A percentile compares a stretch with the other conserved stretches of the same genome.
Evolutionary conservation across 2,797 vertebrate genomes (phyloP).

Genomic region (Tapirus indicus): DNA sequence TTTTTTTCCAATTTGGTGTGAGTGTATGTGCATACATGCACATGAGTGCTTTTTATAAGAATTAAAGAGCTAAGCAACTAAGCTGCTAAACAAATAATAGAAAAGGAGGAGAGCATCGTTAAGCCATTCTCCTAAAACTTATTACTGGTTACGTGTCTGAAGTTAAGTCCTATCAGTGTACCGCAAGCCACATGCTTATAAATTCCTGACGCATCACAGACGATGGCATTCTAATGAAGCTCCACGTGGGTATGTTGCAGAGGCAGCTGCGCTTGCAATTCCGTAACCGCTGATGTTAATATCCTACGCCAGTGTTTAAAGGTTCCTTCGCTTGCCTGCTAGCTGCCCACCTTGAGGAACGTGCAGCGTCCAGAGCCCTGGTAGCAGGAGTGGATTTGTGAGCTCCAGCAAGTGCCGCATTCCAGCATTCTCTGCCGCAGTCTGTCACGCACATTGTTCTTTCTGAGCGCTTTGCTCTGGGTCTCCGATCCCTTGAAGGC

Average conservation of each 20-base stretch:
- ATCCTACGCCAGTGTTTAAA: slow-evolving; percentile 6
- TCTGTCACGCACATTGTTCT: not conserved
- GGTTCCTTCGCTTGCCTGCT: slow-evolving; percentile 38
- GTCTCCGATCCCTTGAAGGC: slow-evolving; percentile 81
- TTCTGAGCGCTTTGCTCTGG: slow-evolving; percentile 70
- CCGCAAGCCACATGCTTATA: slow-evolving; percentile 1
- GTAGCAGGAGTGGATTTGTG: not conserved
- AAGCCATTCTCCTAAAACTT: slow-evolving; percentile 37
- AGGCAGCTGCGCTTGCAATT: slow-evolving; percentile 29
- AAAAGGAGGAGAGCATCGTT: not conserved
- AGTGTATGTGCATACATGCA: not conserved
- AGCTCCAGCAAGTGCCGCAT: not conserved
- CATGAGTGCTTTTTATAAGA: slow-evolving; percentile 1
- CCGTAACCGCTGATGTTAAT: not conserved
- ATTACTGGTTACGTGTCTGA: not conserved
- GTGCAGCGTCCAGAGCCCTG: not conserved
- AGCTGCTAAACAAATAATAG: not conserved
- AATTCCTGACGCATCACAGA: not conserved
- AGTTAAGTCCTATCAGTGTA: not conserved
- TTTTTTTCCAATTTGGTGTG: not conserved
- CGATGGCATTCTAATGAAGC: not conserved
- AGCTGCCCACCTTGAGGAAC: not conserved
- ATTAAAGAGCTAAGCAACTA: slow-evolving; percentile 61
- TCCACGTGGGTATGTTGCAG: not conserved
- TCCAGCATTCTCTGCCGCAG: not conserved